Conservation (phyloP, 2,888 invertebrate species). For the Salticus scenicus region DNA sequence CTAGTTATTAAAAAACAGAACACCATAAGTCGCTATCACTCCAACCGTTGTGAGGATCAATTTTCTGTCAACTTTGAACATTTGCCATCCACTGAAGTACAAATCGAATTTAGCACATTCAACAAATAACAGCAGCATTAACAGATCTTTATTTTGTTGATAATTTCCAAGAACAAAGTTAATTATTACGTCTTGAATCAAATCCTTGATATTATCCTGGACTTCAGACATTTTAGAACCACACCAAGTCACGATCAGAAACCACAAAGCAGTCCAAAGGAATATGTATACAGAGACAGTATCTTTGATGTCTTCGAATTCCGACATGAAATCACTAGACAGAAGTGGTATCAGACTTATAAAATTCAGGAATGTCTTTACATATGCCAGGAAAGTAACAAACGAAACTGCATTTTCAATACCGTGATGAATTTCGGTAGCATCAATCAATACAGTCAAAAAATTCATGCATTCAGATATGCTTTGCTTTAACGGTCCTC, state of each 20-base stretch:
- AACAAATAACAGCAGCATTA: slow-evolving; percentile 21
- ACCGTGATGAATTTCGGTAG: not conserved
- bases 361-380: slow-evolving; percentile 24
- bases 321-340: not conserved
- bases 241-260: slow-evolving; percentile 19
- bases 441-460: not conserved
- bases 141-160: not conserved
- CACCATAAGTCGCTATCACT: slow-evolving; percentile 41
- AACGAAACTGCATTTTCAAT: slow-evolving; percentile 33
- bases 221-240: slow-evolving; percentile 18
- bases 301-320: not conserved
- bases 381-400: slow-evolving; percentile 20
- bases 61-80: slow-evolving; percentile 35
- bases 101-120: slow-evolving; percentile 18
- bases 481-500: not conserved
- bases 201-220: not conserved
- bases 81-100: slow-evolving; percentile 30
- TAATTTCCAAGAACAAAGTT: not conserved
- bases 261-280: slow-evolving; percentile 31
- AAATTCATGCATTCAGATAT: not conserved
- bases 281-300: slow-evolving; percentile 13
- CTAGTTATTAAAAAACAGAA: slow-evolving; percentile 10
- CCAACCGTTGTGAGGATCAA: slow-evolving; percentile 37
- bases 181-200: slow-evolving; percentile 15
- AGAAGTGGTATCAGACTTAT: slow-evolving; percentile 21